Conservation (phyloP, 2,797 vertebrate genomes). For the Falco peregrinus region DNA sequence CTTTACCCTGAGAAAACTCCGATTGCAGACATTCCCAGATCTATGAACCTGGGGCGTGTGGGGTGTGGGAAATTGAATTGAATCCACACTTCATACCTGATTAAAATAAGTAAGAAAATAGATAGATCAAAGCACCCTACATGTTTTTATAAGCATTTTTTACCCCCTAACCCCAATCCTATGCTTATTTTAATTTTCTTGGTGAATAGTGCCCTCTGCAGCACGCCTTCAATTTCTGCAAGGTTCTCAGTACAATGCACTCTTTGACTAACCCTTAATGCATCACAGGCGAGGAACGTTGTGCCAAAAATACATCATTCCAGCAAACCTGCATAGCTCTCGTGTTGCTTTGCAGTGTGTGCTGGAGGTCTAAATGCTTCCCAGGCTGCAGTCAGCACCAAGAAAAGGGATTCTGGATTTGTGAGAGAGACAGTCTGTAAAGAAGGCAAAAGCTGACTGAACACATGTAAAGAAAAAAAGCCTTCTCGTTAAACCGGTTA, state of each 20-base stretch:
- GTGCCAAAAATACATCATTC: not conserved
- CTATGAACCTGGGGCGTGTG: not conserved
- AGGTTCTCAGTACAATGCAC: not conserved
- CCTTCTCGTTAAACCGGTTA: not conserved
- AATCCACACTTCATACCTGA: not conserved
- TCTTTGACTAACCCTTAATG: not conserved
- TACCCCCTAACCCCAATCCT: not conserved
- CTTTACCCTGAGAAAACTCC: not conserved
- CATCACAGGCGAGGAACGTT: not conserved
- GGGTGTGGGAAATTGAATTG: not conserved
- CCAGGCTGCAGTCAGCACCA: not conserved
- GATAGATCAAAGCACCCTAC: not conserved
- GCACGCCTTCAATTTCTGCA: not conserved
- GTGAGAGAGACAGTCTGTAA: not conserved
- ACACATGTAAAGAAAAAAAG: not conserved
- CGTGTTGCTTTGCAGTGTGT: not conserved
- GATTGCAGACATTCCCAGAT: not conserved
- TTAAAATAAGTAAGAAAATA: not conserved
- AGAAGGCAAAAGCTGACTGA: not conserved
- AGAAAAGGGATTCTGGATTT: not conserved
- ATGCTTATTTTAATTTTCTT: constrained; percentile 24
- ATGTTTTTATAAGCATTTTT: not conserved
- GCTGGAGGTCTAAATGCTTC: not conserved
- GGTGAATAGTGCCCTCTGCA: constrained; percentile 74
- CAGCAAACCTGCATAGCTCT: not conserved